These are phyloP conservation scores for Rhinoderma darwinii DNA, from an alignment of 2,113 vertebrate genomes.

Conservation along the genomic window DNA sequence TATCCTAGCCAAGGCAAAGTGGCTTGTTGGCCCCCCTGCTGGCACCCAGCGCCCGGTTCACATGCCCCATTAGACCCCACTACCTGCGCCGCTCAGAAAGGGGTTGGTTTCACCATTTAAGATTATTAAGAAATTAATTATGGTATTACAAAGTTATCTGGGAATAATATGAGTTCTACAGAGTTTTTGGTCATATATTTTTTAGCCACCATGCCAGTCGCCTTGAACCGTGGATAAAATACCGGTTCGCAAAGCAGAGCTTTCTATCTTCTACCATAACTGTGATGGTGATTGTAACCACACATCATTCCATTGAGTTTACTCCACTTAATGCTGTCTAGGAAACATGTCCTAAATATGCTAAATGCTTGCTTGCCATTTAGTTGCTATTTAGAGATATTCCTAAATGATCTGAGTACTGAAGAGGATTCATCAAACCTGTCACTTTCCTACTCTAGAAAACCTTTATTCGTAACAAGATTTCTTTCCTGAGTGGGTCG, in stretches of 20 bases:
- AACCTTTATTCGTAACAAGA: conserved; percentile 53
- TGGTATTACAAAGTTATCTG: too few relatives aligned
- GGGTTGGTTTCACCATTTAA: too few relatives aligned
- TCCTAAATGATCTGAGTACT: conserved; percentile 58
- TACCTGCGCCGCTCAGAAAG: too few relatives aligned
- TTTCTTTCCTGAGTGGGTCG: background rate
- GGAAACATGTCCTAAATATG: conserved; percentile 59
- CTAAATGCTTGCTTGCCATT: conserved; percentile 27
- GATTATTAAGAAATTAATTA: too few relatives aligned
- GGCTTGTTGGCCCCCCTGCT: too few relatives aligned
- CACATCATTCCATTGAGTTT: conserved; percentile 51
- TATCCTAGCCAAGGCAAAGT: too few relatives aligned
- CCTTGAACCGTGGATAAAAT: too few relatives aligned
- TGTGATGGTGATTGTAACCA: conserved; percentile 46
- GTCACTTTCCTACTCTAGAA: conserved; percentile 55
- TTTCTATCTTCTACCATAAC: background rate
- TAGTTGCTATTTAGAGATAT: conserved; percentile 60
- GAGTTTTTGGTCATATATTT: too few relatives aligned
- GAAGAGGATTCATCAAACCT: conserved; percentile 53
- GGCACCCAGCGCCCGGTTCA: too few relatives aligned
- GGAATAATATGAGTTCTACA: too few relatives aligned
- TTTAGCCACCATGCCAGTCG: too few relatives aligned
- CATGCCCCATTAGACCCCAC: too few relatives aligned
- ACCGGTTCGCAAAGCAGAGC: background rate
- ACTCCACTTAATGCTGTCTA: conserved; percentile 55